A percentile compares a stretch with the other conserved stretches of the same genome.
phyloP scores from a whole-genome alignment of 2,888 invertebrate genomes.

The Balanococcus diminutus region DNA sequence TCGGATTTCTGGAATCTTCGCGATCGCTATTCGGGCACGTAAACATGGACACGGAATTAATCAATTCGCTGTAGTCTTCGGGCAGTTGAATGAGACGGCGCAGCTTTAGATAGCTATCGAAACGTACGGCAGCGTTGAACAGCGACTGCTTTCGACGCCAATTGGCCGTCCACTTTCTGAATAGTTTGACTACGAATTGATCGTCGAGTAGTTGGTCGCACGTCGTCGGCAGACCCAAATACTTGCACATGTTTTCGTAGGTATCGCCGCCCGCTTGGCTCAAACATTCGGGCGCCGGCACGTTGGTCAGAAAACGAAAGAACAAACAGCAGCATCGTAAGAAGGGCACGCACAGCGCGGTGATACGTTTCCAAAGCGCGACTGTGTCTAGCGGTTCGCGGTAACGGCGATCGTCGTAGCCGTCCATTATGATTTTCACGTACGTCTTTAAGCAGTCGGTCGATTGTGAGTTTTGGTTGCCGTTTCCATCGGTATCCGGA shows the following conservation, averaged over 20 bases:
- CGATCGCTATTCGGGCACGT: slow-evolving; percentile 90
- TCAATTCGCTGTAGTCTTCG: slow-evolving; percentile 93
- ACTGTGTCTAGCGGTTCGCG: neutral
- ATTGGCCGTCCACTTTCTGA: slow-evolving; percentile 65
- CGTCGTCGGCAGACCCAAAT: slow-evolving; percentile 76
- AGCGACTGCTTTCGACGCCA: neutral
- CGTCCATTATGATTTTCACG: neutral
- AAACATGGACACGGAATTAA: slow-evolving; percentile 91
- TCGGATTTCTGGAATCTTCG: slow-evolving; percentile 92
- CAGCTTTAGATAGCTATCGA: slow-evolving; percentile 61
- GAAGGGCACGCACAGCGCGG: slow-evolving; percentile 74
- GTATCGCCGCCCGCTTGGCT: slow-evolving; percentile 74
- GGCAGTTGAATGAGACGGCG: slow-evolving; percentile 80
- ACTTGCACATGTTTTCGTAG: slow-evolving; percentile 84
- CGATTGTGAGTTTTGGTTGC: no score
- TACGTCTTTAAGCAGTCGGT: neutral
- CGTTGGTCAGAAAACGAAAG: slow-evolving; percentile 89
- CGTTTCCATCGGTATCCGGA: no score
- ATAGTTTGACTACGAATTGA: slow-evolving; percentile 64
- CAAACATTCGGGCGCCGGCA: slow-evolving; percentile 77
- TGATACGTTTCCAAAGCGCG: slow-evolving; percentile 62
- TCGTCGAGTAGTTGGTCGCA: slow-evolving; percentile 70
- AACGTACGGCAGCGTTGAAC: slow-evolving; percentile 18
- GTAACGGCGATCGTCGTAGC: neutral
- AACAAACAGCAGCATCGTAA: slow-evolving; percentile 88